Conservation (phyloP, 1,140 invertebrate species). For the Choristoneura fumiferana region DNA sequence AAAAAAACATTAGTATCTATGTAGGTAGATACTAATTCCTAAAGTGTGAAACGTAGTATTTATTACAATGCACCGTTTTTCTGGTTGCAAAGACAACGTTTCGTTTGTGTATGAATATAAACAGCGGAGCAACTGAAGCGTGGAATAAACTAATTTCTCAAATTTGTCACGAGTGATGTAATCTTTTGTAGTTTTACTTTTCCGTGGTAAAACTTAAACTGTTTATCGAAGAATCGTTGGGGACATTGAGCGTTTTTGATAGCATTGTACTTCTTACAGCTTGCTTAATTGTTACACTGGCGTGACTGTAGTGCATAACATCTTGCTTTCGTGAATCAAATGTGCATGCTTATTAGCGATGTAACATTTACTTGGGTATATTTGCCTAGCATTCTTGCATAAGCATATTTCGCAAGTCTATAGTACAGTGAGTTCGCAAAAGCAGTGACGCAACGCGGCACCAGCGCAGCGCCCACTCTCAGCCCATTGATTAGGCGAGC, state of each 20-base stretch:
- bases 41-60: not conserved
- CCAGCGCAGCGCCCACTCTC: conserved; percentile 29
- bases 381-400: conserved; percentile 58
- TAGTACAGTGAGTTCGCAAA: conserved; percentile 54
- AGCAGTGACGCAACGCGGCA: conserved; percentile 61
- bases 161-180: conserved; percentile 16
- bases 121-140: conserved; percentile 7
- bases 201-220: not conserved
- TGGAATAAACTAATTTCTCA: conserved; percentile 10
- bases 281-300: too few species aligned
- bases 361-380: conserved; percentile 35
- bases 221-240: not conserved
- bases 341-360: conserved; percentile 8
- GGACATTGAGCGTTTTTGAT: too few species aligned
- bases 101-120: not conserved
- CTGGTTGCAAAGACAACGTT: not conserved
- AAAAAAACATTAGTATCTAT: too few species aligned
- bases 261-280: too few species aligned
- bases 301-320: too few species aligned
- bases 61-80: not conserved
- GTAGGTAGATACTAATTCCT: too few species aligned
- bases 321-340: not conserved
- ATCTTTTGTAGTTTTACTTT: conserved; percentile 13
- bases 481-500: conserved; percentile 65
- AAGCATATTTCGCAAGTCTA: conserved; percentile 66